Percentiles rank a stretch among this genome's conserved stretches.
phyloP scores from a whole-genome alignment of 2,888 invertebrate species.

The Tipula lateralis region DNA sequence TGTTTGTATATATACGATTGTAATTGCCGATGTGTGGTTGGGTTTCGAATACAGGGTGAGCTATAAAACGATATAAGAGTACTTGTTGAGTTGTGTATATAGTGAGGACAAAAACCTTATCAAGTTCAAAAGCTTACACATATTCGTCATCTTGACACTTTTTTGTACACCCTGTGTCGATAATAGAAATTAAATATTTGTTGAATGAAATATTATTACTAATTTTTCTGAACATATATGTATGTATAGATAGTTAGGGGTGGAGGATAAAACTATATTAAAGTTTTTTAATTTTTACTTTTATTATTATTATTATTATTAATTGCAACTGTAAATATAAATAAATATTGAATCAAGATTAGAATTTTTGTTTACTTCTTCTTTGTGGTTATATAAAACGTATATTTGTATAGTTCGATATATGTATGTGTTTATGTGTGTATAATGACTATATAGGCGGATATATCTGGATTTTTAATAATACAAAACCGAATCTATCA shows the following conservation, averaged over 20 bases:
- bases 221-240: not conserved
- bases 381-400: not conserved
- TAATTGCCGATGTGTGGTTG: not conserved
- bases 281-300: not conserved
- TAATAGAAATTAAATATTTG: not conserved
- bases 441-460: not conserved
- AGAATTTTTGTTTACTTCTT: not conserved
- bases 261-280: not conserved
- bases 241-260: not conserved
- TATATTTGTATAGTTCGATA: too few species aligned
- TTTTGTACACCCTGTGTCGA: not conserved
- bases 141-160: too few species aligned
- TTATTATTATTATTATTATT: not conserved
- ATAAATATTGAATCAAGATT: not conserved
- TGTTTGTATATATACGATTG: not conserved
- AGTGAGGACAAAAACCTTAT: too few species aligned
- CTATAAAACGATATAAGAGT: not conserved
- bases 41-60: not conserved
- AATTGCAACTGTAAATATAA: conserved; percentile 15
- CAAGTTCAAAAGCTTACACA: too few species aligned
- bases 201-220: not conserved
- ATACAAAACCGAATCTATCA: not conserved
- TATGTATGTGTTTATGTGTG: not conserved
- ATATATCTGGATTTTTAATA: not conserved
- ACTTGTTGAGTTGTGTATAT: too few species aligned